These are phyloP conservation scores for Amazona finschi DNA, from an alignment of 2,797 vertebrate species.

Conservation along the genomic window DNA sequence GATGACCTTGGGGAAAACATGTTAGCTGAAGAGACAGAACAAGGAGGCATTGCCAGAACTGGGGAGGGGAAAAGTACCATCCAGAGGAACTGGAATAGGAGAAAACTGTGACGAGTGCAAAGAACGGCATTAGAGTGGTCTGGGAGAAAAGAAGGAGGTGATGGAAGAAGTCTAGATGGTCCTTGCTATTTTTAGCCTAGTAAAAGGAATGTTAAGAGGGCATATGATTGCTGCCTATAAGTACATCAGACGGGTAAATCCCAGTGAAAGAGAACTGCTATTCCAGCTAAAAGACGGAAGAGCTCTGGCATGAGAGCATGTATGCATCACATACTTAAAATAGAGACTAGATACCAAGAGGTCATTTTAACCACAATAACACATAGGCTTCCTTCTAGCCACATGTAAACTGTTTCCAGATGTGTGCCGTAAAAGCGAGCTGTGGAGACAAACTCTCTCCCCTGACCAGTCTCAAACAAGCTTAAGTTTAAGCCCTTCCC, in stretches of 20 bases:
- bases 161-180: not conserved
- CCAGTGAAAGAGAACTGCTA: slow-evolving; percentile 20
- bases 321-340: slow-evolving; percentile 41
- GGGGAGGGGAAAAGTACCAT: not conserved
- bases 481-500: not conserved
- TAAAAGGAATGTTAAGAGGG: slow-evolving; percentile 47
- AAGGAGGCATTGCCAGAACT: not conserved
- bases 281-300: slow-evolving; percentile 46
- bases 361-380: not conserved
- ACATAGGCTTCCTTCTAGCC: not conserved
- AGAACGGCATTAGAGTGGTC: not conserved
- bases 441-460: not conserved
- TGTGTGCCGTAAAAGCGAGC: not conserved
- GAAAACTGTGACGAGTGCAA: not conserved
- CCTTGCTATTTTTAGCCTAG: slow-evolving; percentile 48
- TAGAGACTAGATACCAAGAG: slow-evolving; percentile 16
- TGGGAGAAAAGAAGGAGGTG: not conserved
- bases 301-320: slow-evolving; percentile 4
- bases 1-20: slow-evolving; percentile 29
- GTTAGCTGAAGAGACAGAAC: not conserved
- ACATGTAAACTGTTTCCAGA: not conserved
- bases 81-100: not conserved
- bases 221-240: slow-evolving; percentile 54
- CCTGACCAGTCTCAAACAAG: not conserved
- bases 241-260: slow-evolving; percentile 53